Conservation (phyloP, 2,113 vertebrate species). For the Bos indicus region DNA sequence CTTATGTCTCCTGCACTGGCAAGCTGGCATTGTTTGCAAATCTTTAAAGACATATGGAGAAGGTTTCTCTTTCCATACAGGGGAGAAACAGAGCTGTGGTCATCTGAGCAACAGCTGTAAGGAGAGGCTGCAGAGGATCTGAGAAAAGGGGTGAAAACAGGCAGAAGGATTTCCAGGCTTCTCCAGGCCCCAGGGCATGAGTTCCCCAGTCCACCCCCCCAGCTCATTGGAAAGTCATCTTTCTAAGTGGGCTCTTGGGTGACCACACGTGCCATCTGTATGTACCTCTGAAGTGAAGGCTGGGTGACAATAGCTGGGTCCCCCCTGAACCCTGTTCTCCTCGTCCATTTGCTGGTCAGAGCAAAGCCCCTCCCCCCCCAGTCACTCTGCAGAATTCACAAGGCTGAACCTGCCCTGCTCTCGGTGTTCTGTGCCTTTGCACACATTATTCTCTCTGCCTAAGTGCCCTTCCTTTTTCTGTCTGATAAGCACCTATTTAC, state of each 20-base stretch:
- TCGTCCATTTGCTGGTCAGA: neutral
- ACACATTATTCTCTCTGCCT: neutral
- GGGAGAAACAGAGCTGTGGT: neutral
- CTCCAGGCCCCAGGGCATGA: neutral
- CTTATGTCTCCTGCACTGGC: neutral
- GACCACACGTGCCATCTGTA: neutral
- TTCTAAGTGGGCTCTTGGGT: neutral
- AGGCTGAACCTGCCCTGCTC: no score
- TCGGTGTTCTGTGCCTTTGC: rapidly evolving
- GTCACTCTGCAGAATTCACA: neutral
- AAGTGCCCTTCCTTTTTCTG: neutral
- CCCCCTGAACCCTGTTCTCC: rapidly evolving
- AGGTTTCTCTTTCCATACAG: no score
- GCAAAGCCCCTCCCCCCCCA: neutral
- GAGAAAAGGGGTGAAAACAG: neutral
- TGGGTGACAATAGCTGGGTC: neutral
- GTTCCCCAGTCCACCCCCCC: rapidly evolving
- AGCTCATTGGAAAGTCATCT: rapidly evolving
- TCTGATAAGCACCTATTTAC: neutral
- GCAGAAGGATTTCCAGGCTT: neutral
- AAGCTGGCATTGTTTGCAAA: neutral
- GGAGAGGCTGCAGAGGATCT: neutral
- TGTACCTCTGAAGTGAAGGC: neutral
- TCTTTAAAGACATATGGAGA: neutral
- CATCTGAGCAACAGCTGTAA: neutral